Percentiles rank a stretch among this genome's conserved stretches.
phyloP scores from a whole-genome alignment of 2,113 vertebrate genomes.

The Dromas ardeola region DNA sequence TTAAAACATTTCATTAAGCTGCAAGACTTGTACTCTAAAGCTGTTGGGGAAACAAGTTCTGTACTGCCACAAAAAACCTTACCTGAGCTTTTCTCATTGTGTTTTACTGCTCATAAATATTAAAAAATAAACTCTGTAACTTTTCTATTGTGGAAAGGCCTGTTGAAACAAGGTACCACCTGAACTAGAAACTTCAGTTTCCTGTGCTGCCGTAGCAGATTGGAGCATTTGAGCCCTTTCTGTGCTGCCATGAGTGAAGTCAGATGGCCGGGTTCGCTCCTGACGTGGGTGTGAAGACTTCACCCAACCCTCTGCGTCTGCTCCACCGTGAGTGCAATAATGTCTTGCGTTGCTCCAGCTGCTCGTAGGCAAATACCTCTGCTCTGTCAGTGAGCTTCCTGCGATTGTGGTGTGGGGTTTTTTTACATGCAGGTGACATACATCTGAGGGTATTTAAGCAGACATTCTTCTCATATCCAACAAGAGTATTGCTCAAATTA shows the following conservation, averaged over 20 bases:
- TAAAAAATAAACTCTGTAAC: not conserved
- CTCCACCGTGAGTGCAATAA: not conserved
- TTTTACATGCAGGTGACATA: not conserved
- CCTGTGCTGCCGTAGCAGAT: not conserved
- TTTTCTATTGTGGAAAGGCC: not conserved
- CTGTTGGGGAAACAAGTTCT: not conserved
- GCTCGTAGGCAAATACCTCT: not conserved
- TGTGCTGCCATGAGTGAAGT: not conserved
- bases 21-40: not conserved
- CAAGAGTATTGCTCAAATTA: not conserved
- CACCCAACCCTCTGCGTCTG: not conserved
- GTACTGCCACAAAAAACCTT: not conserved
- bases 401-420: accelerated
- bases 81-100: not conserved
- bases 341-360: not conserved
- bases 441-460: not conserved
- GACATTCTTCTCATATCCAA: not conserved
- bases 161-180: not conserved
- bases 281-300: not conserved
- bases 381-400: not conserved
- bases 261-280: not conserved
- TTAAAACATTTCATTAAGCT: not conserved
- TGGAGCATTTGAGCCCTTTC: not conserved
- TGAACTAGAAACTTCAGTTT: not conserved
- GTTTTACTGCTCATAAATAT: not conserved